phyloP scores from a whole-genome alignment of 2,113 vertebrate genomes.

The Steatornis caripensis region DNA sequence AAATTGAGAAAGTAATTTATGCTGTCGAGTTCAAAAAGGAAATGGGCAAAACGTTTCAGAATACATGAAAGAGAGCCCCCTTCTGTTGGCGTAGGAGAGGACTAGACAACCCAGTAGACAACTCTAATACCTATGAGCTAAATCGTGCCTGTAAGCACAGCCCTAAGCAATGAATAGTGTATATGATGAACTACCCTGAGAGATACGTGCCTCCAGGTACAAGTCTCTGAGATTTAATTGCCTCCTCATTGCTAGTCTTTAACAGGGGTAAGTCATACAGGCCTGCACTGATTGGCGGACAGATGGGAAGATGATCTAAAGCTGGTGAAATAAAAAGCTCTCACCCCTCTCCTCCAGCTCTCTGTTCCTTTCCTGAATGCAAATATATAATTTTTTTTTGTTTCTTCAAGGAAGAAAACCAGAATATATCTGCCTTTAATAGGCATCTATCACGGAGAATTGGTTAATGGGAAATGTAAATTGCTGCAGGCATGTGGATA shows the following conservation, averaged over 20 bases:
- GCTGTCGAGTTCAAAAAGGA: conserved; percentile 6
- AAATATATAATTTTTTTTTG: background rate
- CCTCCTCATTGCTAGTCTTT: background rate
- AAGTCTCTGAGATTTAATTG: background rate
- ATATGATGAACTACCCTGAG: background rate
- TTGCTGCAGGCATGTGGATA: fast-evolving
- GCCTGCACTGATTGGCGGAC: background rate
- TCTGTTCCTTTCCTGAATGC: background rate
- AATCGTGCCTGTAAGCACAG: background rate
- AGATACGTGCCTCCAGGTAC: background rate
- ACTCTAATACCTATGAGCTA: background rate
- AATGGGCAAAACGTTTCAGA: background rate
- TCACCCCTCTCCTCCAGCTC: background rate
- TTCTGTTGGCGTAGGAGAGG: background rate
- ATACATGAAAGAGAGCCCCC: background rate
- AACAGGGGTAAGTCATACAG: background rate
- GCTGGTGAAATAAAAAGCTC: background rate
- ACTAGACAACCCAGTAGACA: background rate
- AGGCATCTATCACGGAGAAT: background rate
- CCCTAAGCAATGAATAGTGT: background rate
- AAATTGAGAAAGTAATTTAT: conserved; percentile 36
- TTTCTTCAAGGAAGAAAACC: background rate
- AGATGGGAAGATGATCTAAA: background rate
- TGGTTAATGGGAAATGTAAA: background rate
- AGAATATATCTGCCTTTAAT: background rate